A percentile compares a stretch with the other conserved stretches of the same genome.
These are phyloP conservation scores for Esperia sulphurella DNA, from an alignment of 2,888 invertebrate genomes.

Conservation along the genomic window DNA sequence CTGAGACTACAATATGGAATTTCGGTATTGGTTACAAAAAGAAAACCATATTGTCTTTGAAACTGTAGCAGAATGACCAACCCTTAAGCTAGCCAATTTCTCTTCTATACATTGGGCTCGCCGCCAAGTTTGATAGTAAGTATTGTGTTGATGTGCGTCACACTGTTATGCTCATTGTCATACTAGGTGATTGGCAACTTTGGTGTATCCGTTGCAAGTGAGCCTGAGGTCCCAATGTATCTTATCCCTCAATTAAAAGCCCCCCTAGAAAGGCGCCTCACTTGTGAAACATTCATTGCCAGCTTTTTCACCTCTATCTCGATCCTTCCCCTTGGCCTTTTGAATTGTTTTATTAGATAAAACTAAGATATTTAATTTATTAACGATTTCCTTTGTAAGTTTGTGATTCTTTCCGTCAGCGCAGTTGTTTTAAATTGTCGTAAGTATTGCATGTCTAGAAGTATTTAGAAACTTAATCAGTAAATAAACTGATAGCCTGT, in stretches of 20 bases:
- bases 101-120: constrained; percentile 50
- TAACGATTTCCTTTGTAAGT: constrained; percentile 21
- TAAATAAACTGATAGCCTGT: background rate
- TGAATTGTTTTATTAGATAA: constrained; percentile 20
- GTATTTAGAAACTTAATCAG: background rate
- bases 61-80: background rate
- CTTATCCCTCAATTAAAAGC: constrained; percentile 40
- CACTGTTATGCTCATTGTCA: constrained; percentile 70
- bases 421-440: constrained; percentile 22
- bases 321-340: constrained; percentile 23
- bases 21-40: constrained; percentile 2
- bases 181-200: constrained; percentile 60
- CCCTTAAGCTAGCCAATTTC: constrained; percentile 33
- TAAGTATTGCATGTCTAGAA: constrained; percentile 16
- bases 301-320: constrained; percentile 37
- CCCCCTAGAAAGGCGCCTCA: constrained; percentile 72
- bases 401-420: constrained; percentile 22
- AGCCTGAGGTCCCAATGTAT: constrained; percentile 54
- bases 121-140: constrained; percentile 63
- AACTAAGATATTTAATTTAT: background rate
- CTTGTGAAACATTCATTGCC: constrained; percentile 72
- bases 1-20: background rate
- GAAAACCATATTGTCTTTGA: too few relatives aligned
- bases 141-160: constrained; percentile 78
- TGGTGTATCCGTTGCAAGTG: constrained; percentile 65